These are phyloP conservation scores for Melinaea menophilus DNA, from an alignment of 2,888 invertebrate species.

Conservation along the genomic window DNA sequence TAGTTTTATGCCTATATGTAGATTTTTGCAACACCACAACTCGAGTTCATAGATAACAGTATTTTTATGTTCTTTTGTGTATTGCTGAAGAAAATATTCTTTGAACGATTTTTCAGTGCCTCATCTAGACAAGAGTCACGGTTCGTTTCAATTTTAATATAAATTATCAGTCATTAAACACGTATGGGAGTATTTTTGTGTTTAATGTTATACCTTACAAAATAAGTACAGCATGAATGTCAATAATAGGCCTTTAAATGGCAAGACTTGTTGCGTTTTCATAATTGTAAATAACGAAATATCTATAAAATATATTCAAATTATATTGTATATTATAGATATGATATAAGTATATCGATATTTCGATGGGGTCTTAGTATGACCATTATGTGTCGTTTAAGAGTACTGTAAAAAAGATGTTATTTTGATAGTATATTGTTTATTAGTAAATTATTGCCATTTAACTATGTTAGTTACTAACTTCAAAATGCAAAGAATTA, in stretches of 20 bases:
- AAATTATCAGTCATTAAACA: constrained; percentile 20
- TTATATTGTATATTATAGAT: too few relatives aligned
- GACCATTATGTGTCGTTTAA: too few relatives aligned
- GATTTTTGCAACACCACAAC: background rate
- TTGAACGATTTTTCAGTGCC: constrained; percentile 19
- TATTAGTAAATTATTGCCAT: too few relatives aligned
- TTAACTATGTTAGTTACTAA: too few relatives aligned
- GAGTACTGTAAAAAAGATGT: too few relatives aligned
- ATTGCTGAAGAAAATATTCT: constrained; percentile 16
- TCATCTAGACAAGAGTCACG: constrained; percentile 17
- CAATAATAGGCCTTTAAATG: constrained; percentile 17
- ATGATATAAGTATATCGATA: too few relatives aligned
- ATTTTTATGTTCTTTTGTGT: constrained; percentile 16
- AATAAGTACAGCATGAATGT: constrained; percentile 23
- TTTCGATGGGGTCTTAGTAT: too few relatives aligned
- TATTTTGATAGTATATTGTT: too few relatives aligned
- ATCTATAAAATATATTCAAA: background rate
- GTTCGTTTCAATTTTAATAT: constrained; percentile 19
- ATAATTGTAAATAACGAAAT: constrained; percentile 3
- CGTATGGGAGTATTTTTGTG: constrained; percentile 18
- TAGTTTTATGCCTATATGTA: background rate
- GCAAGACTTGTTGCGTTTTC: background rate
- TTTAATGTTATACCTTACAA: constrained; percentile 20
- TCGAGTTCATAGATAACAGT: constrained; percentile 11
- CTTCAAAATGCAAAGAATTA: too few relatives aligned